Evolutionary conservation across 2,888 invertebrate genomes (phyloP).

Genomic region (Neuroscelio doddi): DNA sequence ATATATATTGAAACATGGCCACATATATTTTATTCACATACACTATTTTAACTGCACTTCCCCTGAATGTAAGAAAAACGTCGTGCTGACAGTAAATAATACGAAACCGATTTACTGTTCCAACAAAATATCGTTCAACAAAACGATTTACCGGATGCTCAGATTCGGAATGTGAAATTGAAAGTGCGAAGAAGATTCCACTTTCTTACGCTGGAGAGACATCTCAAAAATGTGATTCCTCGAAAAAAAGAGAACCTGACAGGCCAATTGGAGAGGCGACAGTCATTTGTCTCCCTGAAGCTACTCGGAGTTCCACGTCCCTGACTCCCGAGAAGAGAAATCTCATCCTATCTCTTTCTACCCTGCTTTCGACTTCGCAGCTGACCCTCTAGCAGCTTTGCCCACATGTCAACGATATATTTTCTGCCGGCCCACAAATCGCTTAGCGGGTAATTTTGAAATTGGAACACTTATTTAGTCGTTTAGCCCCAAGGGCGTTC

Average conservation of each 20-base stretch:
- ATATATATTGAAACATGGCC: too few relatives aligned
- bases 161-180: background rate
- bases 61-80: too few relatives aligned
- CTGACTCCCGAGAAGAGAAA: constrained; percentile 39
- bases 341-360: constrained; percentile 26
- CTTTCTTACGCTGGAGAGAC: constrained; percentile 4
- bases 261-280: constrained; percentile 52
- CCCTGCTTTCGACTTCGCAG: constrained; percentile 40
- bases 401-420: constrained; percentile 71
- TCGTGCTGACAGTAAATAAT: too few relatives aligned
- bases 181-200: constrained; percentile 1
- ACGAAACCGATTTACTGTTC: too few relatives aligned
- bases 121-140: background rate
- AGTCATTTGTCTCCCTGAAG: constrained; percentile 67
- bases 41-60: too few relatives aligned
- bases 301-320: constrained; percentile 32
- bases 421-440: constrained; percentile 70
- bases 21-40: too few relatives aligned
- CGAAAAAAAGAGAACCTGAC: constrained; percentile 27
- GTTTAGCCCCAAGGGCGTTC: constrained; percentile 67
- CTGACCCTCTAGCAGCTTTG: constrained; percentile 49
- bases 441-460: constrained; percentile 71
- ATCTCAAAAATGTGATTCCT: constrained; percentile 28
- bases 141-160: constrained; percentile 23
- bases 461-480: constrained; percentile 72